phyloP scores from a whole-genome alignment of 2,888 invertebrate genomes.

The Drosophila subquinaria region DNA sequence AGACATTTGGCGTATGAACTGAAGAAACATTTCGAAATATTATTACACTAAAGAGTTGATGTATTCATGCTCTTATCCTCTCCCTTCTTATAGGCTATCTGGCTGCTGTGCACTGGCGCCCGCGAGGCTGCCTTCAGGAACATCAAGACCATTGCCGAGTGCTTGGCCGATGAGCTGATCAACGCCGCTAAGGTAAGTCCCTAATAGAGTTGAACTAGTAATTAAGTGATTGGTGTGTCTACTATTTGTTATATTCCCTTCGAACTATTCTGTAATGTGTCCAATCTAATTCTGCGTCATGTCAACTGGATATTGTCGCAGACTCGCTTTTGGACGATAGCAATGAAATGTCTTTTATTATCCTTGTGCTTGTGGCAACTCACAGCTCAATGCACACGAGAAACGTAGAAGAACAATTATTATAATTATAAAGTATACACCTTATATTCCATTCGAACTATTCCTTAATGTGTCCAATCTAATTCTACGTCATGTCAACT shows the following conservation, averaged over 20 bases:
- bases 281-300: slow-evolving; percentile 59
- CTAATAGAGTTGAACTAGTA: neutral
- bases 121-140: slow-evolving; percentile 99
- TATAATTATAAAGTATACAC: neutral
- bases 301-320: slow-evolving; percentile 64
- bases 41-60: neutral
- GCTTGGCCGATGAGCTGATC: slow-evolving; percentile 99
- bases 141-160: slow-evolving; percentile 99
- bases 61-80: neutral
- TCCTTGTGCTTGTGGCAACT: slow-evolving; percentile 79
- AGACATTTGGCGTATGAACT: slow-evolving; percentile 76
- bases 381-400: slow-evolving; percentile 73
- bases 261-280: neutral
- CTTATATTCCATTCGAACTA: neutral
- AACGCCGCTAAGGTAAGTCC: slow-evolving; percentile 96
- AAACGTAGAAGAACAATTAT: slow-evolving; percentile 81
- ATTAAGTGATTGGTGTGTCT: slow-evolving; percentile 33
- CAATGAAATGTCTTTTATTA: slow-evolving; percentile 76
- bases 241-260: slow-evolving; percentile 21
- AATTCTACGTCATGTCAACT: slow-evolving; percentile 65
- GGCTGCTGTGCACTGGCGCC: slow-evolving; percentile 99
- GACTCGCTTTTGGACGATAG: slow-evolving; percentile 83
- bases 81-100: slow-evolving; percentile 90
- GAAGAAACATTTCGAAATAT: slow-evolving; percentile 70
- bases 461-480: neutral